Evolutionary conservation across 2,113 vertebrate species (phyloP), one percentile per base, ranked within the genome.

Genomic region (Dipodomys ordii): DNA sequence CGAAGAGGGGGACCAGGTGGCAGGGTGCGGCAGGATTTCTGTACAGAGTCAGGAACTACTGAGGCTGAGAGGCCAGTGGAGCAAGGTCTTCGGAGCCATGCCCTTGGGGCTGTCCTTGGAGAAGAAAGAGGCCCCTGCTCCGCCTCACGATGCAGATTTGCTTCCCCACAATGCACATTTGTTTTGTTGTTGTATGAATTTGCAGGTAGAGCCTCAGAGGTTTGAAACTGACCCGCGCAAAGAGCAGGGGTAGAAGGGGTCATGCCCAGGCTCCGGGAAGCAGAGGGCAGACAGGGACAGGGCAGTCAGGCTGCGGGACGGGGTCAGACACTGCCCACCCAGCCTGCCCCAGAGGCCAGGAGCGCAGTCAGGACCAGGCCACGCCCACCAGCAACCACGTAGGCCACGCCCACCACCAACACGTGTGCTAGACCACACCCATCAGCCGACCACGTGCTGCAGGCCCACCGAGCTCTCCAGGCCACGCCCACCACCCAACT

Each of bases 261-360:
- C 78, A 19, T 2, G 74, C 12, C 25, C 25, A 71, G n/a, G 67
- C 0, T 15, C 44, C 28, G 3, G 1, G 35, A 78, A n/a, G 57
- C 80, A 19, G 53, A 35, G 49, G 46, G 25, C 35, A 2, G 35
- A 19, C 23, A n/a, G 39, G 35, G 53, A 20, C 27, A 22, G 69
- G 19, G 23, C 49, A 10, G 18, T n/a, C 44, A 72, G 49, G 12
- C 44, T 7, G 9, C 7, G 5, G 8, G 20, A 46, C 10, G 30
- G 1, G 62, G 57, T 6, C 2, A 1, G 1, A 12, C 53, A 9
- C 0, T 11, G 13, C 57, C 13, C n/a, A 64, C n/a, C 1, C 57
- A 23, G 10, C 12, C 0, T 23, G 46, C 49, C 8, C 49, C 49
- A 57, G 53, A 18, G 15, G 53, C 53, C 12, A 49, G 49, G 49